phyloP scores from a whole-genome alignment of 2,113 vertebrate species.

The Opisthocomus hoazin region DNA sequence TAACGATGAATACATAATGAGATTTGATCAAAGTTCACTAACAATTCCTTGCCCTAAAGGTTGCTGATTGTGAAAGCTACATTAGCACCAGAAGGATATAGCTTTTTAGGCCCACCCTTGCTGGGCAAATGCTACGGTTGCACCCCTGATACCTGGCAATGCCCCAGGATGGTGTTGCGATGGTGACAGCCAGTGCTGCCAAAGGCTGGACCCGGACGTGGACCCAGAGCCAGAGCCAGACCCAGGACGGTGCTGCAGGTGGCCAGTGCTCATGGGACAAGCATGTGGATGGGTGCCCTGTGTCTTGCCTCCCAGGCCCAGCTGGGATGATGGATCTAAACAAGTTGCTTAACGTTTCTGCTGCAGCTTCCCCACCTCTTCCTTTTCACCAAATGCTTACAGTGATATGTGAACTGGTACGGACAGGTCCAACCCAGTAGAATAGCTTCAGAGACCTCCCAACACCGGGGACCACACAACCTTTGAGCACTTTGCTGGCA shows the following conservation, averaged over 20 bases:
- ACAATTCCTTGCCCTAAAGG: not conserved
- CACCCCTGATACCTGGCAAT: not conserved
- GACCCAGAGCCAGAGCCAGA: not conserved
- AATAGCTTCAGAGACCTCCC: not conserved
- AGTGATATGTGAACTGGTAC: not conserved
- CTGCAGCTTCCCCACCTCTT: not conserved
- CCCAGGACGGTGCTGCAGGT: rapidly evolving
- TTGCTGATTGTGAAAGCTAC: not conserved
- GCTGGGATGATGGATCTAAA: not conserved
- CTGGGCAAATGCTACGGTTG: not conserved
- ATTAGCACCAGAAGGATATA: not conserved
- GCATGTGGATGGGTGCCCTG: rapidly evolving
- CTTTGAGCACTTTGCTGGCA: not conserved
- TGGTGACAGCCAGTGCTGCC: not conserved
- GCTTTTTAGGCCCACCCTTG: not conserved
- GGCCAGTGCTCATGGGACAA: not conserved
- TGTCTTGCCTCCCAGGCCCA: not conserved
- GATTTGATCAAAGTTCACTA: not conserved
- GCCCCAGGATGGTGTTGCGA: not conserved
- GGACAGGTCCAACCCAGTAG: not conserved
- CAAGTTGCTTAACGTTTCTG: not conserved
- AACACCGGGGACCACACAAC: rapidly evolving
- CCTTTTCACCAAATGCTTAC: not conserved
- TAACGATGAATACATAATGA: not conserved
- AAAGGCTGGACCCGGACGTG: not conserved